Conservation (phyloP, 2,113 vertebrate genomes). For the Semnopithecus entellus region DNA sequence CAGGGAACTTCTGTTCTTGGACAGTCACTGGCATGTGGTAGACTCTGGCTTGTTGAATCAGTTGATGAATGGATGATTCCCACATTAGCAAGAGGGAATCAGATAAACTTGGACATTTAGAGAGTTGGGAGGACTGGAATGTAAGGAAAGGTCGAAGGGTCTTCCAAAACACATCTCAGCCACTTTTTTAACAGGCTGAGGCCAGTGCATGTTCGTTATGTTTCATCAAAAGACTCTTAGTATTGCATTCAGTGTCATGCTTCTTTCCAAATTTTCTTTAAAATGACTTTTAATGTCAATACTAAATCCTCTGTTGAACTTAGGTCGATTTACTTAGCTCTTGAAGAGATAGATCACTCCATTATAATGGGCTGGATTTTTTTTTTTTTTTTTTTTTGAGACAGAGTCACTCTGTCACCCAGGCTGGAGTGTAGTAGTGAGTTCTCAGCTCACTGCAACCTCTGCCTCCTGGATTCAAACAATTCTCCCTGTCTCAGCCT, state of each 20-base stretch:
- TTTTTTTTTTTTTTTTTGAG: background rate
- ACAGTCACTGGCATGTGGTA: background rate
- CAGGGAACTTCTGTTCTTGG: background rate
- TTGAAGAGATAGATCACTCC: slow-evolving; percentile 38
- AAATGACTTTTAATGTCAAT: slow-evolving; percentile 59
- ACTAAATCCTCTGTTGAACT: slow-evolving; percentile 73
- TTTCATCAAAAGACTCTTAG: background rate
- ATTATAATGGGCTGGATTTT: slow-evolving; percentile 39
- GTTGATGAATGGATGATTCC: background rate
- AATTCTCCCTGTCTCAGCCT: no score
- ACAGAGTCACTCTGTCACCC: no score
- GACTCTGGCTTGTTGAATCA: background rate
- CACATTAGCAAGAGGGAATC: background rate
- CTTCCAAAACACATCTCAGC: background rate
- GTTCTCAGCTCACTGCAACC: no score
- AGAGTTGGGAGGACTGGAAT: background rate
- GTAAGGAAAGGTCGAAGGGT: background rate
- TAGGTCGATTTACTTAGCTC: slow-evolving; percentile 69
- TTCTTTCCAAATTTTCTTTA: slow-evolving; percentile 29
- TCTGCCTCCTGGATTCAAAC: no score
- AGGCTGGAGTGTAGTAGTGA: no score
- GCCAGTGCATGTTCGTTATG: background rate
- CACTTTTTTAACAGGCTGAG: background rate
- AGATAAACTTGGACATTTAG: background rate
- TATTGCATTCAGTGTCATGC: background rate